Percentiles rank a stretch among this genome's conserved stretches.
These are phyloP conservation scores for Drosophila ustulata DNA, from an alignment of 2,888 invertebrate genomes.

Conservation along the genomic window DNA sequence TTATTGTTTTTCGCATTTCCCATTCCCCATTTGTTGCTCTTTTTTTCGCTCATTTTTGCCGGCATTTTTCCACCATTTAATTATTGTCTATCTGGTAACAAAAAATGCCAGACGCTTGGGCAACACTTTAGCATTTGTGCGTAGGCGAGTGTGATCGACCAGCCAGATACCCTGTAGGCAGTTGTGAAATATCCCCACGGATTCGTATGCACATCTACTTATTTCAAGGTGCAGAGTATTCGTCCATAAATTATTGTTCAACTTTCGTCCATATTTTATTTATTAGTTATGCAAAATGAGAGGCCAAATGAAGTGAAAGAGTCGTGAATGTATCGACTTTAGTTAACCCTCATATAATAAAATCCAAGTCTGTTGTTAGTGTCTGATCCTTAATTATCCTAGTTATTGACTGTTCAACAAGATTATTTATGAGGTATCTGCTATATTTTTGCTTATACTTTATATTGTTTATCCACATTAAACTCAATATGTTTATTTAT, in stretches of 20 bases:
- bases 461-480: too few relatives aligned
- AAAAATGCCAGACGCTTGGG: conserved; percentile 50
- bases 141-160: not conserved
- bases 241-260: not conserved
- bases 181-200: not conserved
- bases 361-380: not conserved
- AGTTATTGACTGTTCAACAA: not conserved
- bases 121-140: conserved; percentile 31
- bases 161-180: not conserved
- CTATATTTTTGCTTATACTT: too few relatives aligned
- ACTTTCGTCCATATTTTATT: not conserved
- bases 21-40: not conserved
- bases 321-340: too few relatives aligned
- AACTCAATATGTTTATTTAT: too few relatives aligned
- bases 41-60: conserved; percentile 52
- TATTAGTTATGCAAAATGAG: conserved; percentile 1
- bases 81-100: conserved; percentile 39
- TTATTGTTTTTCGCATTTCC: not conserved
- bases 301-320: not conserved
- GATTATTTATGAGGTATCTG: too few relatives aligned
- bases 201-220: not conserved
- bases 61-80: conserved; percentile 65
- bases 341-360: not conserved
- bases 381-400: not conserved
- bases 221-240: not conserved